A percentile compares a stretch with the other conserved stretches of the same genome.
Conservation (phyloP, 2,797 vertebrate species). For the Peromyscus melanophrys region DNA sequence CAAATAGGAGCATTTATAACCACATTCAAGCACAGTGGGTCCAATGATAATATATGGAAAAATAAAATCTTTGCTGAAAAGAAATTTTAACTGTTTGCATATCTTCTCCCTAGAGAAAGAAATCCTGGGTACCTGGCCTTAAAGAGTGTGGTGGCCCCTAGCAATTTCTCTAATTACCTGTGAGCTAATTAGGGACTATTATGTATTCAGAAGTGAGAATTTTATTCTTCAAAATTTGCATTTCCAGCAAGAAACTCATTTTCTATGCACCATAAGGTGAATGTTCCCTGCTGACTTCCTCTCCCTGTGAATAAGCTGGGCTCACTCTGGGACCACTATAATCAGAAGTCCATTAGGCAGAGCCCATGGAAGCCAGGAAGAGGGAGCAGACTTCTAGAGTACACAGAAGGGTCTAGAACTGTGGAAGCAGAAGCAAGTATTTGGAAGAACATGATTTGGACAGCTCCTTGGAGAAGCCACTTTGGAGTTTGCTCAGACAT, state of each 20-base stretch:
- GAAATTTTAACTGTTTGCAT: slow-evolving; percentile 33
- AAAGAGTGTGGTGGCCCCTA: slow-evolving; percentile 69
- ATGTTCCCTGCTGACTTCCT: slow-evolving; percentile 65
- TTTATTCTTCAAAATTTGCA: slow-evolving; percentile 72
- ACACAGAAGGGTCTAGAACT: neutral
- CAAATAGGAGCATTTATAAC: neutral
- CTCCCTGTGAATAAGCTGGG: neutral
- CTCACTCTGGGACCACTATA: neutral
- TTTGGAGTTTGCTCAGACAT: neutral
- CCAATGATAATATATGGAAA: slow-evolving; percentile 11
- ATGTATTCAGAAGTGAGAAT: slow-evolving; percentile 78
- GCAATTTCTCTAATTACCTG: slow-evolving; percentile 84
- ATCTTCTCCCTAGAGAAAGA: neutral
- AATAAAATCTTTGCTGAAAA: neutral
- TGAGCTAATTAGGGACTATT: slow-evolving; percentile 85
- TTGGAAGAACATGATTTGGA: neutral
- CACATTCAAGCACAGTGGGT: neutral
- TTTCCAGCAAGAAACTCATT: slow-evolving; percentile 56
- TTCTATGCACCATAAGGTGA: slow-evolving; percentile 50
- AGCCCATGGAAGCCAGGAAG: neutral
- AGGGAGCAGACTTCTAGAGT: neutral
- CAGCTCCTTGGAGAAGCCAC: neutral
- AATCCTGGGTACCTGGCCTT: neutral
- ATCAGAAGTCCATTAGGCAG: slow-evolving; percentile 49
- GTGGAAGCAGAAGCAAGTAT: neutral